Conservation (phyloP, 2,888 invertebrate genomes). For the Prosopocoilus inquinatus region DNA sequence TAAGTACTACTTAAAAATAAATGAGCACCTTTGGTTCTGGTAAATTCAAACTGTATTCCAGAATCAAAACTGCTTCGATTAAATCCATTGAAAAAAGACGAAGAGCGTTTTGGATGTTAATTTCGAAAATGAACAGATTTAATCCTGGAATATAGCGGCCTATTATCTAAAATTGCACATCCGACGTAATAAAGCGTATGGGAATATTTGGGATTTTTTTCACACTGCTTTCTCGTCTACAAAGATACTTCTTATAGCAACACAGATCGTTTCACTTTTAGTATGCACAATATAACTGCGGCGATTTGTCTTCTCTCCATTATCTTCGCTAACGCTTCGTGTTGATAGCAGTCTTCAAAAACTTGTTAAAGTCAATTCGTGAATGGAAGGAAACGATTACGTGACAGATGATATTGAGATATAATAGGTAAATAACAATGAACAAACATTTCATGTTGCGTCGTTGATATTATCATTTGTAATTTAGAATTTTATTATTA, state of each 20-base stretch:
- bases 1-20: constrained; percentile 39
- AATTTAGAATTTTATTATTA: too few relatives aligned
- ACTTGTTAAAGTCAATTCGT: neutral
- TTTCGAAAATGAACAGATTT: constrained; percentile 6
- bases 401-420: too few relatives aligned
- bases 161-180: constrained; percentile 37
- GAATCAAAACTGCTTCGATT: constrained; percentile 13
- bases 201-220: constrained; percentile 28
- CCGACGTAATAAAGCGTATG: constrained; percentile 33
- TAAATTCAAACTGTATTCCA: constrained; percentile 30
- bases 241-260: constrained; percentile 13
- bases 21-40: constrained; percentile 48
- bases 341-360: too few relatives aligned
- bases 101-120: neutral
- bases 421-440: too few relatives aligned
- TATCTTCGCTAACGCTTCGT: neutral
- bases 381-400: too few relatives aligned
- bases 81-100: neutral
- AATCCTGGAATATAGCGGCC: constrained; percentile 22
- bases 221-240: constrained; percentile 28
- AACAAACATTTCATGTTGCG: too few relatives aligned
- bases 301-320: constrained; percentile 1
- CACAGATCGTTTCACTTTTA: constrained; percentile 28
- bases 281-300: constrained; percentile 18
- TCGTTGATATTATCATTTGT: too few relatives aligned